Percentiles rank a stretch among this genome's conserved stretches.
These are phyloP conservation scores for Oryzias curvinotus DNA, from an alignment of 2,113 vertebrate species.

Conservation along the genomic window DNA sequence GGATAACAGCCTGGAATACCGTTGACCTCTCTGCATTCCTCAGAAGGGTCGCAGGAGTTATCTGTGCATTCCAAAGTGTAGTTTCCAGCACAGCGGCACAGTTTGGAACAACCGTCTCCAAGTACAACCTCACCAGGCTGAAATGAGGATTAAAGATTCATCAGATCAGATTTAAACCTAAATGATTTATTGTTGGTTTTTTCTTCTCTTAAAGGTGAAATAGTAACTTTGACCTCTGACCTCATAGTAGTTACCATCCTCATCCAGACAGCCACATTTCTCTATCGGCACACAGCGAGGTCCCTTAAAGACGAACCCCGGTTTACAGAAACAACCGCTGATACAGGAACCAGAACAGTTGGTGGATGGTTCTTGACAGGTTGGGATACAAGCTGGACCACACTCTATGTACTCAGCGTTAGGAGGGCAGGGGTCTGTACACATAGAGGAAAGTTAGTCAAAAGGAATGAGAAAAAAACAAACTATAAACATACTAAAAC, in stretches of 20 bases:
- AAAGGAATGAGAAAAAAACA: neutral
- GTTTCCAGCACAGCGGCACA: slow-evolving; percentile 79
- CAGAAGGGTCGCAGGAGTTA: slow-evolving; percentile 72
- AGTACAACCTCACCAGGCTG: slow-evolving; percentile 78
- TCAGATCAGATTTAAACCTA: neutral
- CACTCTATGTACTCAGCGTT: slow-evolving; percentile 73
- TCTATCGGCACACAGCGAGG: slow-evolving; percentile 72
- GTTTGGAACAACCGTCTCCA: slow-evolving; percentile 72
- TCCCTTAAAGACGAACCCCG: slow-evolving; percentile 76
- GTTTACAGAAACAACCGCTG: slow-evolving; percentile 80
- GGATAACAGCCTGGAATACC: slow-evolving; percentile 75
- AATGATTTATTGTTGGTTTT: too few species aligned
- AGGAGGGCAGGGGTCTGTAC: slow-evolving; percentile 64
- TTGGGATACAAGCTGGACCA: slow-evolving; percentile 70
- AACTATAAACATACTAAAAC: neutral
- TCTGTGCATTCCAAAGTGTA: slow-evolving; percentile 77
- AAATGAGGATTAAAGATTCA: neutral
- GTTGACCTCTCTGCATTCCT: slow-evolving; percentile 74
- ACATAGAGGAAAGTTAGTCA: neutral
- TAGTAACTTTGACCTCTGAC: slow-evolving; percentile 44
- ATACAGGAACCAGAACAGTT: slow-evolving; percentile 72
- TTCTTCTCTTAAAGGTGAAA: neutral
- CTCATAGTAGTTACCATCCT: slow-evolving; percentile 78
- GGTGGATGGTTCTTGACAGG: slow-evolving; percentile 72
- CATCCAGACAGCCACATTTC: slow-evolving; percentile 78